These are phyloP conservation scores for Phrynocephalus guinanensis DNA, from an alignment of 2,797 vertebrate species.

Conservation along the genomic window DNA sequence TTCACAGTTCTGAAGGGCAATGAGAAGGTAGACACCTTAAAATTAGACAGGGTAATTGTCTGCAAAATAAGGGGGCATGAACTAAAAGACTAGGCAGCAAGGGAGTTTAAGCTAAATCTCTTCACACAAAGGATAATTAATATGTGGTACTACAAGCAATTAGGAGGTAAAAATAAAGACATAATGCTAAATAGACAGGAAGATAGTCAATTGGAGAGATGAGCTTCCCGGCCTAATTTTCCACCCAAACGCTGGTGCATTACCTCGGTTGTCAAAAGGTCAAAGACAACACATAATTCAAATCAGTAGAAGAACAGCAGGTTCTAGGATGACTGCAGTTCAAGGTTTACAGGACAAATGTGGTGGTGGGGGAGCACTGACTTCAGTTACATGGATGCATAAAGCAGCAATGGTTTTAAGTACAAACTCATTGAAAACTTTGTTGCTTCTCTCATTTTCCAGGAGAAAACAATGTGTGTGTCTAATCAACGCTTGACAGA, in stretches of 20 bases:
- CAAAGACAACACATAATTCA: constrained; percentile 40
- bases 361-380: neutral
- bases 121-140: constrained; percentile 55
- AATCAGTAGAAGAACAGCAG: constrained; percentile 29
- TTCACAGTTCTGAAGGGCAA: constrained; percentile 58
- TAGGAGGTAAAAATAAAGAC: constrained; percentile 40
- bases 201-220: constrained; percentile 21
- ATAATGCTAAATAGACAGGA: constrained; percentile 30
- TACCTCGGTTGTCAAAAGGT: constrained; percentile 11
- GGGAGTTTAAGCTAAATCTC: constrained; percentile 59
- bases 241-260: constrained; percentile 10
- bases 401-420: neutral
- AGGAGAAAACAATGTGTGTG: neutral
- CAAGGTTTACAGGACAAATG: constrained; percentile 17
- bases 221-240: constrained; percentile 25
- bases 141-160: constrained; percentile 45
- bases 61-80: constrained; percentile 60
- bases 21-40: constrained; percentile 36
- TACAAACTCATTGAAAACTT: constrained; percentile 4
- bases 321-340: neutral
- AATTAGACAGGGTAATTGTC: constrained; percentile 59
- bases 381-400: constrained; percentile 21
- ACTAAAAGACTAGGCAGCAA: constrained; percentile 50
- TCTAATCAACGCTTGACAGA: neutral
- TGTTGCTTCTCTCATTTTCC: neutral